phyloP scores from a whole-genome alignment of 1,140 invertebrate species.

The Drosophila jambulina region DNA sequence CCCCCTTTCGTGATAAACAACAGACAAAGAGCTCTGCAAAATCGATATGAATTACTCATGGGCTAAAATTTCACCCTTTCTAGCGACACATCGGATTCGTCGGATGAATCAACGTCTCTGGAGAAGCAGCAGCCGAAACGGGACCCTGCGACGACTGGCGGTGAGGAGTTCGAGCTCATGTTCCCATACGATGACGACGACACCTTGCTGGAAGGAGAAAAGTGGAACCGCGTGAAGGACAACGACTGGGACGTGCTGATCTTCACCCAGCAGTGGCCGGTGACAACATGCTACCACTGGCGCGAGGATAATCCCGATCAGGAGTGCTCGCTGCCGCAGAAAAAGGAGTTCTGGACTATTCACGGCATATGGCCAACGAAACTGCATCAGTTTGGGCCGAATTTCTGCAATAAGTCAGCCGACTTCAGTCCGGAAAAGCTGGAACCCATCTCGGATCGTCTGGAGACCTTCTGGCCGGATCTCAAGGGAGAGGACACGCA shows the following conservation, averaged over 20 bases:
- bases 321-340: conserved; percentile 88
- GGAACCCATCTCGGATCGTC: conserved; percentile 87
- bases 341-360: conserved; percentile 90
- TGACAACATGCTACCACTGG: conserved; percentile 91
- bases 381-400: conserved; percentile 88
- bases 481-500: conserved; percentile 87
- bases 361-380: conserved; percentile 94
- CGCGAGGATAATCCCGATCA: conserved; percentile 87
- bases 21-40: conserved; percentile 6
- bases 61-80: conserved; percentile 1
- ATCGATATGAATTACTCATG: conserved; percentile 12
- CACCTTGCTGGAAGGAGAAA: conserved; percentile 2
- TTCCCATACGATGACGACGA: conserved; percentile 19
- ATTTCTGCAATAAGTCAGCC: conserved; percentile 89
- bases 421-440: conserved; percentile 88
- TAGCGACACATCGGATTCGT: conserved; percentile 41
- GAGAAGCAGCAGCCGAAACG: neutral
- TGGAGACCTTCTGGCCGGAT: conserved; percentile 91
- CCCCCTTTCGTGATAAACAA: neutral
- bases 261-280: conserved; percentile 93
- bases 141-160: neutral
- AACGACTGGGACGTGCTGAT: conserved; percentile 90
- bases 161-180: conserved; percentile 11
- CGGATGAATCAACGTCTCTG: conserved; percentile 37
- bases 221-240: conserved; percentile 20